Percentiles rank a stretch among this genome's conserved stretches.
phyloP scores from a whole-genome alignment of 2,888 invertebrate species.

The Ichneumoninae sp. region DNA sequence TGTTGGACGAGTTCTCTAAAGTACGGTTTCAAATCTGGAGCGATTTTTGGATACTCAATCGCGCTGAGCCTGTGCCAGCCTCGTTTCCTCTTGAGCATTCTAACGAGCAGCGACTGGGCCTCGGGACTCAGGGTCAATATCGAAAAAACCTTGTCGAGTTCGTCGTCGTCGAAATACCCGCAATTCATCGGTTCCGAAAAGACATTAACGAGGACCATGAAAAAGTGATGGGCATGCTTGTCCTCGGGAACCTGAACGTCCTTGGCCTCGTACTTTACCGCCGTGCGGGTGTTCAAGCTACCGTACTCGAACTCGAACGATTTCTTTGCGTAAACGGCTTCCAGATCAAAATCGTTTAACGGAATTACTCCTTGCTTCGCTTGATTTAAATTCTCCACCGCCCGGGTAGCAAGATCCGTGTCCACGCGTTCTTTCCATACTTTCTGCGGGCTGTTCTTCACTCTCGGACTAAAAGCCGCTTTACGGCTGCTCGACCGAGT shows the following conservation, averaged over 20 bases:
- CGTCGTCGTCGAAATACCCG: slow-evolving; percentile 77
- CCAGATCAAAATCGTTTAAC: slow-evolving; percentile 74
- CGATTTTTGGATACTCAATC: slow-evolving; percentile 73
- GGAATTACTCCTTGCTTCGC: slow-evolving; percentile 72
- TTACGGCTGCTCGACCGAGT: slow-evolving; percentile 40
- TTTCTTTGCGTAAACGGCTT: slow-evolving; percentile 71
- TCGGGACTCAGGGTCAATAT: slow-evolving; percentile 71
- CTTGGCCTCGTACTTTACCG: slow-evolving; percentile 71
- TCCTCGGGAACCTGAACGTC: slow-evolving; percentile 73
- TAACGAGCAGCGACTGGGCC: slow-evolving; percentile 77
- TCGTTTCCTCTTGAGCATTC: slow-evolving; percentile 76
- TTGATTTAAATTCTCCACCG: slow-evolving; percentile 76
- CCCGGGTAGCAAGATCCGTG: slow-evolving; percentile 51
- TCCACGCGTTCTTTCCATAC: slow-evolving; percentile 57
- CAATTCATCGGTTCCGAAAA: slow-evolving; percentile 78
- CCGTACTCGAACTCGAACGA: slow-evolving; percentile 68
- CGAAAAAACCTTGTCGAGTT: slow-evolving; percentile 75
- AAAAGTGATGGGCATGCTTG: slow-evolving; percentile 72
- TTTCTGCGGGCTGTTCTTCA: slow-evolving; percentile 56
- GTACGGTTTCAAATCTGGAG: slow-evolving; percentile 67
- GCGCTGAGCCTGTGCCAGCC: slow-evolving; percentile 72
- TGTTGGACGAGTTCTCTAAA: slow-evolving; percentile 61
- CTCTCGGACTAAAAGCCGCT: slow-evolving; percentile 30
- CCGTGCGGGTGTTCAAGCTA: slow-evolving; percentile 57
- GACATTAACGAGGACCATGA: slow-evolving; percentile 73